Percentiles rank a stretch among this genome's conserved stretches.
Evolutionary conservation across 2,113 vertebrate genomes (phyloP).

Genomic region (Larimichthys polyactis): DNA sequence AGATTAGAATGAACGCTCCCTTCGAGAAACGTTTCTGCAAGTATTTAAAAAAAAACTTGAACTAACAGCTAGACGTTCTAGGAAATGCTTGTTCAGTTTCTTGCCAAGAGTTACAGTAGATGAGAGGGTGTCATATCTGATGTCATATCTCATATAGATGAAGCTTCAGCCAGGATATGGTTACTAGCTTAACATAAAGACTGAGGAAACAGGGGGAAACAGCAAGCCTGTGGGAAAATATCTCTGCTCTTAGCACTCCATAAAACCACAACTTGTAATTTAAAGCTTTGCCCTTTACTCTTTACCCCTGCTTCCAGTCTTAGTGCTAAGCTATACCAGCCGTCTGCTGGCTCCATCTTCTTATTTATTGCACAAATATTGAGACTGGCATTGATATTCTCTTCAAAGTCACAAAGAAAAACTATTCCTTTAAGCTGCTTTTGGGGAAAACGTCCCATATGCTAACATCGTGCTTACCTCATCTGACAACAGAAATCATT

Average conservation of each 20-base stretch:
- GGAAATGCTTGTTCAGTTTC: not conserved
- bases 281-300: no score
- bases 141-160: no score
- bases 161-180: not conserved
- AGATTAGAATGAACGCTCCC: not conserved
- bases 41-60: not conserved
- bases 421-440: not conserved
- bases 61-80: not conserved
- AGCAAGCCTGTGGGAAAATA: not conserved
- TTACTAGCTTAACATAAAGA: not conserved
- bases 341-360: not conserved
- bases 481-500: constrained; percentile 9
- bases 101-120: not conserved
- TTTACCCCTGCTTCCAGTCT: not conserved
- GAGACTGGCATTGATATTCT: not conserved
- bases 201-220: not conserved
- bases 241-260: no score
- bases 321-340: not conserved
- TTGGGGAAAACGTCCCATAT: not conserved
- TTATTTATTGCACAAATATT: not conserved
- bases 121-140: not conserved
- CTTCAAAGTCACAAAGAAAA: not conserved
- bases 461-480: not conserved
- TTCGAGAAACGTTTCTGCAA: constrained; percentile 6
- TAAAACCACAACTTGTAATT: no score